Percentiles rank a stretch among this genome's conserved stretches.
Conservation (phyloP, 2,113 vertebrate genomes). For the Gasterosteus aculeatus region DNA sequence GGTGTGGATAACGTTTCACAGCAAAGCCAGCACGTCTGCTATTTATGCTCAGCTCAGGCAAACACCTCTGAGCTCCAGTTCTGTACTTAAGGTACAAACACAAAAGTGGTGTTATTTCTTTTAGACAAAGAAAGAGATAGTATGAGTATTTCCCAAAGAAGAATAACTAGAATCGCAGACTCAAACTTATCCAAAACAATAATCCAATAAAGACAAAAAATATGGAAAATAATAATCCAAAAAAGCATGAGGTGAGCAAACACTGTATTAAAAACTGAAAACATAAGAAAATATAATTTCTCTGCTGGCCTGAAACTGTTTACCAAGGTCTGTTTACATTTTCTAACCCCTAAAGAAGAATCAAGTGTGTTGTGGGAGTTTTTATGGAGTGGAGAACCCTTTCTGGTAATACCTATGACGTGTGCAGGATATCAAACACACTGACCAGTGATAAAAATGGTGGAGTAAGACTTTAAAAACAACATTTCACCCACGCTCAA, state of each 20-base stretch:
- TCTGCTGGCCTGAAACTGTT: no score
- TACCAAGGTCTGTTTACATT: no score
- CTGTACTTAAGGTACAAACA: not conserved
- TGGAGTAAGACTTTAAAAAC: not conserved
- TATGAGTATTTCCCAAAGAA: not conserved
- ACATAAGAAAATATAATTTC: no score
- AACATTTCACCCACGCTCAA: not conserved
- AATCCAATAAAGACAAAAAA: no score
- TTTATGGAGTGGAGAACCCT: no score
- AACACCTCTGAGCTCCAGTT: not conserved
- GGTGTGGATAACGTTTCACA: not conserved
- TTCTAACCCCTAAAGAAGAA: no score
- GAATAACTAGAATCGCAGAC: not conserved
- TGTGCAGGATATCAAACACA: not conserved
- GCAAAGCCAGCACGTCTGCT: not conserved
- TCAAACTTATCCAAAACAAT: not conserved
- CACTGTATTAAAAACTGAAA: no score
- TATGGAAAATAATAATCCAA: no score
- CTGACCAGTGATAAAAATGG: not conserved
- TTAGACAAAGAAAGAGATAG: not conserved
- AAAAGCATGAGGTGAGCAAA: no score
- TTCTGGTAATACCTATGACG: no score
- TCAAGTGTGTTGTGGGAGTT: no score
- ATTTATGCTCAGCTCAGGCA: not conserved
- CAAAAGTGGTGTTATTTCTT: not conserved